Base-by-base conservation (phyloP, 2,888 invertebrate genomes). In the Rhyacophila evoluta region DNA sequence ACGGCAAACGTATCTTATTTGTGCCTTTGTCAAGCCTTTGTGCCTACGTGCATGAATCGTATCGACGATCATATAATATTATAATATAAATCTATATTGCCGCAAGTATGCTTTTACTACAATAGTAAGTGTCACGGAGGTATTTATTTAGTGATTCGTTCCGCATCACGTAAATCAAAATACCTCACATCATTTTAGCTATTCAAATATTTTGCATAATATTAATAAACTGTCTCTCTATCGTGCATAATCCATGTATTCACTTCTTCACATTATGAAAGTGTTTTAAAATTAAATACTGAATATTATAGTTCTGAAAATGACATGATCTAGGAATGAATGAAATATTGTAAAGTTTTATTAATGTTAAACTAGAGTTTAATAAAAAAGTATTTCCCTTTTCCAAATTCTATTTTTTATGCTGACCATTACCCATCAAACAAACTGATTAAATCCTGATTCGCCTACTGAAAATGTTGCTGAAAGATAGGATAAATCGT, bases 381-480 rank as follows among this genome's bases (percentile, higher is more conserved):
- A 55, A 55, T 55, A 55, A 55, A 55, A 12, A 55, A 55, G 55
- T 55, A 55, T 55, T 55, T 55, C 55, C 55, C 55, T 55, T 55
- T 55, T 55, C 19, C 19, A 19, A 10, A 19, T 55, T 55, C 6
- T 55, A 19, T 55, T 10, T 55, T 55, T 55, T 15, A 33, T 33
- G 29, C 29, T 6, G 6, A 4, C 29, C 29, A 33, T n/a, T n/a
- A n/a, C n/a, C n/a, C n/a, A n/a, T n/a, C n/a, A n/a, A n/a, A n/a
- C n/a, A n/a, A n/a, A n/a, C n/a, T n/a, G n/a, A n/a, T n/a, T n/a
- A n/a, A n/a, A n/a, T n/a, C n/a, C n/a, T n/a, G n/a, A n/a, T n/a
- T n/a, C n/a, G n/a, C n/a, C n/a, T n/a, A n/a, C n/a, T n/a, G n/a
- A n/a, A n/a, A n/a, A n/a, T n/a, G n/a, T n/a, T n/a, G n/a, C n/a